Conservation (phyloP, 2,113 vertebrate species). For the Eublepharis macularius region DNA sequence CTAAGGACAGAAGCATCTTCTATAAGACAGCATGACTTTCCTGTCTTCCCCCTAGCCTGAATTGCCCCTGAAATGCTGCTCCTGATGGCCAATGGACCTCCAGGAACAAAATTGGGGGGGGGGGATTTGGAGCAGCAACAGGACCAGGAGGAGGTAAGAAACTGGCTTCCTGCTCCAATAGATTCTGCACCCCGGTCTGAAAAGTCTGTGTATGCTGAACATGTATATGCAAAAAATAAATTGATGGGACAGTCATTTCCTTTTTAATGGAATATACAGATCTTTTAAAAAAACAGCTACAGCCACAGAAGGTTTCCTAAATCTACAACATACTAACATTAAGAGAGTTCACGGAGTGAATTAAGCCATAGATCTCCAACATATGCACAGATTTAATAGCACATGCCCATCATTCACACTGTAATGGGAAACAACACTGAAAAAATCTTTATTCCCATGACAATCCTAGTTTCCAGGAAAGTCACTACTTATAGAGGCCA, state of each 20-base stretch:
- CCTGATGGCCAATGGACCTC: no score
- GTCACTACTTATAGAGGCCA: background rate
- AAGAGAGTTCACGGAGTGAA: background rate
- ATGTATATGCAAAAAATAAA: background rate
- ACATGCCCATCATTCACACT: background rate
- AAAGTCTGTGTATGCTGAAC: slow-evolving; percentile 13
- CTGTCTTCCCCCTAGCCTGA: no score
- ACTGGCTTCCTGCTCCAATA: no score
- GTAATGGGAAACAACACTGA: background rate
- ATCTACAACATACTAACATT: background rate
- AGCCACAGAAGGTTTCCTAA: background rate
- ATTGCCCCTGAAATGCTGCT: no score
- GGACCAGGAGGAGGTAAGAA: no score
- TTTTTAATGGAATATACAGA: background rate
- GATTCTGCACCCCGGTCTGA: background rate
- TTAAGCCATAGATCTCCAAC: background rate
- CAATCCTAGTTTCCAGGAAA: background rate
- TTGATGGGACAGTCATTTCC: background rate
- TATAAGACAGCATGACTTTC: no score
- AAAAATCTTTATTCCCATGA: background rate
- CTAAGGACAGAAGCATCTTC: no score
- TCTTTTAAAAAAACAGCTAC: background rate
- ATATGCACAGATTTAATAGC: background rate
- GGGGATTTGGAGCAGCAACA: no score
- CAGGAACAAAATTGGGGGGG: no score